A percentile compares a stretch with the other conserved stretches of the same genome.
Evolutionary conservation across 2,888 invertebrate species (phyloP).

Genomic region (Tigriopus californicus): DNA sequence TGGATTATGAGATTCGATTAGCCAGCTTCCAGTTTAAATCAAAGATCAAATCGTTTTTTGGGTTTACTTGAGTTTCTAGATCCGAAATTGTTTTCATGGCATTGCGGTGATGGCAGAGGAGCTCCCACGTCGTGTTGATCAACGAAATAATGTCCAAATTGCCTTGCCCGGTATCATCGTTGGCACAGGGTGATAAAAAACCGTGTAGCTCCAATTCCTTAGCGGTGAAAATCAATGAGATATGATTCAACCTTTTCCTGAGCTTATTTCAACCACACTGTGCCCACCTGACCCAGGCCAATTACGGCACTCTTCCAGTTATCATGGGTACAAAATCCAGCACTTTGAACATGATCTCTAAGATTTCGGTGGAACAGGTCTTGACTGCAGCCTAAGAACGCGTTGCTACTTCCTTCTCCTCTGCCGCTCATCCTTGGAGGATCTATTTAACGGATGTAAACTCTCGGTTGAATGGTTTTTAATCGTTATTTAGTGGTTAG

Average conservation of each 20-base stretch:
- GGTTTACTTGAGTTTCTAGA: background rate
- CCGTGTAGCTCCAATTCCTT: slow-evolving; percentile 3
- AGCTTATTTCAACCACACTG: too few relatives aligned
- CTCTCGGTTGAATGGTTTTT: too few relatives aligned
- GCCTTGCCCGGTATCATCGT: background rate
- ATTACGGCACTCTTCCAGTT: slow-evolving; percentile 15
- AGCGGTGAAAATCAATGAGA: too few relatives aligned
- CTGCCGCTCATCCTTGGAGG: background rate
- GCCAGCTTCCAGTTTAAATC: background rate
- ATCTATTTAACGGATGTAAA: background rate
- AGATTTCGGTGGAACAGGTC: slow-evolving; percentile 11
- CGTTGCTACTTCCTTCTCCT: background rate
- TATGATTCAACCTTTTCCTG: background rate
- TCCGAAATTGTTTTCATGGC: background rate
- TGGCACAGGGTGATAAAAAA: background rate
- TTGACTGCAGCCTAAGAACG: slow-evolving; percentile 5
- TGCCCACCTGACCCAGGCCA: background rate
- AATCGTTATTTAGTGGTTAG: background rate
- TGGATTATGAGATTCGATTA: background rate
- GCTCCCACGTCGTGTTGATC: slow-evolving; percentile 5
- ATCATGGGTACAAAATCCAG: slow-evolving; percentile 8
- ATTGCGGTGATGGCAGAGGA: background rate
- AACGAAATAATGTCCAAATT: slow-evolving; percentile 5
- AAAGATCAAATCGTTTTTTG: background rate
- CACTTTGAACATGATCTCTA: background rate